Evolutionary conservation across 1,140 invertebrate species (phyloP), one percentile per base, ranked within the genome.

Genomic region (Drosophila busckii): DNA sequence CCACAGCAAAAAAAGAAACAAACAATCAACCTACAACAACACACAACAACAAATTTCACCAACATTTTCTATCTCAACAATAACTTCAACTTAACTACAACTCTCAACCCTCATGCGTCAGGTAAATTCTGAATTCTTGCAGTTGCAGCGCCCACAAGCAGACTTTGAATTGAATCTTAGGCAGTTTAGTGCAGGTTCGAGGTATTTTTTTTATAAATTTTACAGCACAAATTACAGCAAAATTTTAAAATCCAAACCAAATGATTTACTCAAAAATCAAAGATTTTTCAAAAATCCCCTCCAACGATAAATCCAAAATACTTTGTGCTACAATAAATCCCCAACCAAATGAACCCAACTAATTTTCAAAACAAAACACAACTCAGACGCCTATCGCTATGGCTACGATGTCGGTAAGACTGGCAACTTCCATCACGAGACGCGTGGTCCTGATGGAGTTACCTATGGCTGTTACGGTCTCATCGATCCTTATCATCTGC

Each of bases 391-490:
- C 32, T 93, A 93, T 78, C 91, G 92, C 69, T 94, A 93, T 75
- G 92, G 92, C 34, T 93, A 93, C 73, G 91, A 93, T 80, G 90
- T 94, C 1, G 92, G 90, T 45, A 73, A 85, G 50, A 91, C 91
- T 67, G 93, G 93, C 5, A 93, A 94, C 76, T 94, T 94, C 76
- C 93, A 94, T 70, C 93, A 95, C 63, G 93, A 95, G 88, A 91
- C 89, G 23, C 89, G 91, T 41, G 93, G 92, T 7, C 90, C 92
- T 0, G 93, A 94, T 68, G 92, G 92, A 5, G 91, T 94, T 9
- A 93, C 93, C 0, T 94, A 94, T 56, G 93, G 93, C 58, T 94
- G 93, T 85, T 94, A 94, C 55, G 93, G 93, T 25, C 93, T 92
- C 70, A 89, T 94, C 8, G 92, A 94, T 78, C 90, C 92, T 1